Conservation (phyloP, 1,140 invertebrate species). For the Periplaneta americana region DNA sequence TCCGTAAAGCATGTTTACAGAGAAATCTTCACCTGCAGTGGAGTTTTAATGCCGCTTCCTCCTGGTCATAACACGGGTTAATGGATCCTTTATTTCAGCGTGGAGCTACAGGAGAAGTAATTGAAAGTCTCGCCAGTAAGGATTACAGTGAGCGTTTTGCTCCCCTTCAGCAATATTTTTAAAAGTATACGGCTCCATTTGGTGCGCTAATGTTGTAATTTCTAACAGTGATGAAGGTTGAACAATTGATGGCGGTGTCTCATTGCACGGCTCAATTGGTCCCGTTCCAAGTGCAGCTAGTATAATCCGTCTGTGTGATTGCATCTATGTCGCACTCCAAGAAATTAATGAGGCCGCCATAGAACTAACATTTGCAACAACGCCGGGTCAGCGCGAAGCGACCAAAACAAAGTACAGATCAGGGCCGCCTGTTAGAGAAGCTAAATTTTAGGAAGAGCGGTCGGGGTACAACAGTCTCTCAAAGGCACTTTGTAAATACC, state of each 20-base stretch:
- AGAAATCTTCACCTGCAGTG: not conserved
- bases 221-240: not conserved
- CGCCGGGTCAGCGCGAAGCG: too few relatives aligned
- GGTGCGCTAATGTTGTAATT: too few relatives aligned
- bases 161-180: not conserved
- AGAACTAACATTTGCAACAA: too few relatives aligned
- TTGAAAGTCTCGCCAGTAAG: not conserved
- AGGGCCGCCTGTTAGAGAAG: too few relatives aligned
- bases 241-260: not conserved
- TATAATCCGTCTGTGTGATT: too few relatives aligned
- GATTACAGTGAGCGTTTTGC: not conserved
- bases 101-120: not conserved
- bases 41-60: not conserved
- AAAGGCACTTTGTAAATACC: too few relatives aligned
- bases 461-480: too few relatives aligned
- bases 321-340: too few relatives aligned
- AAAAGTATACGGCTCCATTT: too few relatives aligned
- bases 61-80: not conserved
- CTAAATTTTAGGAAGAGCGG: too few relatives aligned
- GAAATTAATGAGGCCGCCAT: too few relatives aligned
- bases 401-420: too few relatives aligned
- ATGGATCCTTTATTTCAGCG: not conserved
- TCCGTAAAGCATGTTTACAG: not conserved
- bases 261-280: not conserved
- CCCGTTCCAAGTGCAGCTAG: not conserved